Evolutionary conservation across 2,888 invertebrate species (phyloP).

Genomic region (Pandemis cinnamomeana): DNA sequence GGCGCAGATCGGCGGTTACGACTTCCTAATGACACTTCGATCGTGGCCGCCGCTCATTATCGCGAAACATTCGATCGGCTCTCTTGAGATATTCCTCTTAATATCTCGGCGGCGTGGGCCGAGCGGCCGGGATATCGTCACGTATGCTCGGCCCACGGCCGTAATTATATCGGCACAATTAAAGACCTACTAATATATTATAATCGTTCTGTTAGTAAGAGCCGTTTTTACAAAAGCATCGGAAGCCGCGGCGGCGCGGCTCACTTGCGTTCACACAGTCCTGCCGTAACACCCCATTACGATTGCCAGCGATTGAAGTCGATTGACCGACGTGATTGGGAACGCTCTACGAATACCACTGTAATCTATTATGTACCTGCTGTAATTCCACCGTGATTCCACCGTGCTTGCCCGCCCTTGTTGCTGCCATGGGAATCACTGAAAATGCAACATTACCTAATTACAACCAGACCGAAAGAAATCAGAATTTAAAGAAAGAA

Average conservation of each 20-base stretch:
- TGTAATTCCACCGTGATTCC: slow-evolving; percentile 47
- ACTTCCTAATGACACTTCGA: slow-evolving; percentile 85
- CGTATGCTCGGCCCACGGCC: slow-evolving; percentile 75
- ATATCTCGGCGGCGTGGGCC: slow-evolving; percentile 74
- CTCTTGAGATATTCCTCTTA: slow-evolving; percentile 80
- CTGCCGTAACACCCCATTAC: slow-evolving; percentile 66
- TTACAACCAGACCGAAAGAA: neutral
- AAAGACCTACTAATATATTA: slow-evolving; percentile 83
- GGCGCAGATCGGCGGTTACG: slow-evolving; percentile 77
- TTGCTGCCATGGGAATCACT: slow-evolving; percentile 11
- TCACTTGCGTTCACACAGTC: slow-evolving; percentile 66
- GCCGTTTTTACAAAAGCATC: slow-evolving; percentile 75
- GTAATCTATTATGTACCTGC: slow-evolving; percentile 49
- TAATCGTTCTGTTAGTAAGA: slow-evolving; percentile 81
- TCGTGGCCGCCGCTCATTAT: slow-evolving; percentile 80
- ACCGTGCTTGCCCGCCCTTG: slow-evolving; percentile 9
- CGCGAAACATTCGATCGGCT: slow-evolving; percentile 81
- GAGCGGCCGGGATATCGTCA: slow-evolving; percentile 81
- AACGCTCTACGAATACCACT: slow-evolving; percentile 59
- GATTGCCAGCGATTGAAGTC: slow-evolving; percentile 51
- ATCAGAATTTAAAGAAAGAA: neutral
- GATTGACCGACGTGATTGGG: slow-evolving; percentile 65
- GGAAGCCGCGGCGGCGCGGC: slow-evolving; percentile 66
- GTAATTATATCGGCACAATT: slow-evolving; percentile 84
- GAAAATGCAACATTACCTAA: slow-evolving; percentile 19